Conservation (phyloP, 2,888 invertebrate genomes). For the Altica lythri region DNA sequence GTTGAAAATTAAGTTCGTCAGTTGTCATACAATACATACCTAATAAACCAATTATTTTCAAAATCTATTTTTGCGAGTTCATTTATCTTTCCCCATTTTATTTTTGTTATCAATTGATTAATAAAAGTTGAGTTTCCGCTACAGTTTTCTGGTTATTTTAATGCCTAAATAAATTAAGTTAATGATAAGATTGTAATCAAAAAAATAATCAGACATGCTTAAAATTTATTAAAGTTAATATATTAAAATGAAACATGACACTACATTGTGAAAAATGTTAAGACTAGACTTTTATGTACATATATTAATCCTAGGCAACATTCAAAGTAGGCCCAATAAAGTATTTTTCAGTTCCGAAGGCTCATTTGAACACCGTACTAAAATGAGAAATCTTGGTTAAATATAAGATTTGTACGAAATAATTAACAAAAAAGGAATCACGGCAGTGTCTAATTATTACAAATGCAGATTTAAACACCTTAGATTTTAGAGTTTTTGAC, state of each 20-base stretch:
- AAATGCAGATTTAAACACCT: no score
- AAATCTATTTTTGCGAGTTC: conserved; percentile 19
- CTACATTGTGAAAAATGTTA: conserved; percentile 10
- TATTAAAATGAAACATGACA: conserved; percentile 1
- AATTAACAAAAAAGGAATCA: conserved; percentile 1
- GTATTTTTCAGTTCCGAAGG: conserved; percentile 10
- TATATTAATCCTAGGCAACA: conserved; percentile 1
- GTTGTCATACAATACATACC: conserved; percentile 12
- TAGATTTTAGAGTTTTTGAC: no score
- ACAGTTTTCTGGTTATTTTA: neutral
- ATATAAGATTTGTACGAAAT: no score
- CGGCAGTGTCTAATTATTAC: conserved; percentile 1
- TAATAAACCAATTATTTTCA: conserved; percentile 9
- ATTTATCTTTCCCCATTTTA: conserved; percentile 9
- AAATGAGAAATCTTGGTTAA: no score
- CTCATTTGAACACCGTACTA: conserved; percentile 4
- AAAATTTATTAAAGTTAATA: conserved; percentile 11
- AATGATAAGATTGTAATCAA: no score
- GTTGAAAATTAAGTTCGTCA: conserved; percentile 16
- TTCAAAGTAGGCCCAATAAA: conserved; percentile 11
- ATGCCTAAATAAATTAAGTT: neutral
- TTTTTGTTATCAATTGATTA: conserved; percentile 5
- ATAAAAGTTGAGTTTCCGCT: neutral
- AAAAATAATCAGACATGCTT: no score
- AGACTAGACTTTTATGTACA: conserved; percentile 13